A percentile compares a stretch with the other conserved stretches of the same genome.
Conservation (phyloP, 2,888 invertebrate species). For the Seladonia tumulorum region DNA sequence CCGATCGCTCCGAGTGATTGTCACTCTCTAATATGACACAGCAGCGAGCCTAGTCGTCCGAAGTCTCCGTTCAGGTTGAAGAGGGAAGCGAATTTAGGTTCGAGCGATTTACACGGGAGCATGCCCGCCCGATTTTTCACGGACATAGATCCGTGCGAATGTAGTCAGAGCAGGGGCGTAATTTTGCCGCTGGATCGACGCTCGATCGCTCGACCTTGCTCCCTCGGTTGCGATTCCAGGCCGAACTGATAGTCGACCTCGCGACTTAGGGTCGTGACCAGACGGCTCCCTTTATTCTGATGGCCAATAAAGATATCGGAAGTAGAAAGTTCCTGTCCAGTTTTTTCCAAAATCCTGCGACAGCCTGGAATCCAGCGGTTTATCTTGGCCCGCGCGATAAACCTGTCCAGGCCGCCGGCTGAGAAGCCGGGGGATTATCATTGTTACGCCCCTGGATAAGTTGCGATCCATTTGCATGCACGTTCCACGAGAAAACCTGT, state of each 20-base stretch:
- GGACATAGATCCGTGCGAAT: conserved; percentile 1
- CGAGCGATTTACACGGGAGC: conserved; percentile 15
- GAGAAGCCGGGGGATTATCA: conserved; percentile 21
- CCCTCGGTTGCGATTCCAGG: background rate
- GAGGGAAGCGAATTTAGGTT: conserved; percentile 16
- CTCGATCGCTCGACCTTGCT: conserved; percentile 4
- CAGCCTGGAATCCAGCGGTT: background rate
- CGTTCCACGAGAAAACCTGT: conserved; percentile 52
- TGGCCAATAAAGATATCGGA: conserved; percentile 20
- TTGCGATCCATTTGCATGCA: conserved; percentile 57
- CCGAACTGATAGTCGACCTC: background rate
- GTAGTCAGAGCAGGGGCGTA: conserved; percentile 37
- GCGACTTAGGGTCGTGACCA: background rate
- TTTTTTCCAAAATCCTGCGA: conserved; percentile 14
- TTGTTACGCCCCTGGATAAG: conserved; percentile 63
- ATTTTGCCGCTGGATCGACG: conserved; percentile 37
- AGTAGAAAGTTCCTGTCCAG: conserved; percentile 7
- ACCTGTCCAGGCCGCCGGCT: background rate
- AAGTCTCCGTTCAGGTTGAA: conserved; percentile 1
- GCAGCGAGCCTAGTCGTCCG: conserved; percentile 37
- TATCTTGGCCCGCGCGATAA: background rate
- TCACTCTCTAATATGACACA: background rate
- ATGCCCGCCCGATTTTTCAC: conserved; percentile 19
- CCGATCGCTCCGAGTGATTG: background rate
- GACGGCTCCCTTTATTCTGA: background rate